phyloP scores from a whole-genome alignment of 2,888 invertebrate genomes.

The Andrena hattorfiana region DNA sequence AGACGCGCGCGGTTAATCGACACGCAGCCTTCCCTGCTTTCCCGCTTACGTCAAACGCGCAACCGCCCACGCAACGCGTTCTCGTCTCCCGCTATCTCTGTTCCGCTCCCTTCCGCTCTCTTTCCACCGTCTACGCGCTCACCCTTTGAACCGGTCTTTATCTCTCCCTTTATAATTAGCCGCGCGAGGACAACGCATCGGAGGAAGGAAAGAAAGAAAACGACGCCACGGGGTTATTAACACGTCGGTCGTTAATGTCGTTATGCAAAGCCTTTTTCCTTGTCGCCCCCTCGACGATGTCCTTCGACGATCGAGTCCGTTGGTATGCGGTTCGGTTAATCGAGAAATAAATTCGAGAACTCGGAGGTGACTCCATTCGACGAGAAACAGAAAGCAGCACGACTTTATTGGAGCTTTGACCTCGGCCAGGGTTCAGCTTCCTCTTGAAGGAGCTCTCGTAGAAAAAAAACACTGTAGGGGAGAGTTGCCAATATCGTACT shows the following conservation, averaged over 20 bases:
- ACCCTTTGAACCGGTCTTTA: constrained; percentile 48
- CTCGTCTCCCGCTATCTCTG: constrained; percentile 20
- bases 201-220: neutral
- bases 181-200: constrained; percentile 29
- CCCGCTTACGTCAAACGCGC: neutral
- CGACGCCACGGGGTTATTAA: constrained; percentile 50
- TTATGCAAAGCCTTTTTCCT: constrained; percentile 29
- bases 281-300: constrained; percentile 10
- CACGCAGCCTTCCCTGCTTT: neutral
- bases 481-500: too few species aligned
- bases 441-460: too few species aligned
- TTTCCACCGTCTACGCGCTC: constrained; percentile 13
- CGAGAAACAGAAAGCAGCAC: neutral
- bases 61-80: constrained; percentile 22
- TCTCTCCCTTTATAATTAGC: constrained; percentile 49
- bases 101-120: constrained; percentile 17
- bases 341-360: neutral
- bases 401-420: too few species aligned
- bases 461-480: too few species aligned
- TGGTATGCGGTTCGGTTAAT: neutral
- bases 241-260: constrained; percentile 22
- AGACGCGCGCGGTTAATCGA: constrained; percentile 11
- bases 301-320: neutral
- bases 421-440: neutral
- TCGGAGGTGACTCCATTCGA: neutral